Base-by-base conservation (phyloP, 2,113 vertebrate species). In the Tachysurus fulvidraco region DNA sequence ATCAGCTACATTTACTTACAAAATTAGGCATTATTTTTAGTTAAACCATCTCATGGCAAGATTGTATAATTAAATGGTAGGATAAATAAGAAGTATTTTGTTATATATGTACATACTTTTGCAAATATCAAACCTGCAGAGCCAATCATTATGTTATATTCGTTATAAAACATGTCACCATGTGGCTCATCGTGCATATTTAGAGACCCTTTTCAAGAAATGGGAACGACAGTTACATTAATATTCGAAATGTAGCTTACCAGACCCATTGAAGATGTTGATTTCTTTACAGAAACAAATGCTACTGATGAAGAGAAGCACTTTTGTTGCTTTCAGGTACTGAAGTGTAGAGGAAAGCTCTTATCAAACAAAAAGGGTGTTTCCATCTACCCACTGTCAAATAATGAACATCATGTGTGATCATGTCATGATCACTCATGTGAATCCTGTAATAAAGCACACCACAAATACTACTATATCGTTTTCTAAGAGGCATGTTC, bases 231-330 rank as follows among this genome's bases (percentile, higher is more conserved):
- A 36, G 16, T 8, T 16, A 36, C 7, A 64, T 57, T 23, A 57
- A 77, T 80, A 71, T 54, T 10, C 0, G 13, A 88, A 74, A 73
- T 46, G 17, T 46, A 64, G 46, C 88, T 86, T 87, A 91, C 91
- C 91, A 88, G 81, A 60, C 91, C 91, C 91, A 91, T 91, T 50
- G 46, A 30, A n/a, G 25, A 21, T 7, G 59, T 83, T 3, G 79
- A 23, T 59, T 11, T 79, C 71, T 83, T 52, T 5, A 52, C 23
- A 2, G 30, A 23, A n/a, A 25, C 10, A 16, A 81, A 67, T 10
- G 16, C 50, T 60, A 25, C 11, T 64, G 71, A 54, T n/a, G 59
- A 23, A 55, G 17, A 57, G 60, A 52, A 14, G 30, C 21, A 25
- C 74, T 52, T 54, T 46, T 17, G 25, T 86, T 86, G 23, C 60